These are phyloP conservation scores for Hiodon tergisus DNA, from an alignment of 2,113 vertebrate genomes.

Conservation along the genomic window DNA sequence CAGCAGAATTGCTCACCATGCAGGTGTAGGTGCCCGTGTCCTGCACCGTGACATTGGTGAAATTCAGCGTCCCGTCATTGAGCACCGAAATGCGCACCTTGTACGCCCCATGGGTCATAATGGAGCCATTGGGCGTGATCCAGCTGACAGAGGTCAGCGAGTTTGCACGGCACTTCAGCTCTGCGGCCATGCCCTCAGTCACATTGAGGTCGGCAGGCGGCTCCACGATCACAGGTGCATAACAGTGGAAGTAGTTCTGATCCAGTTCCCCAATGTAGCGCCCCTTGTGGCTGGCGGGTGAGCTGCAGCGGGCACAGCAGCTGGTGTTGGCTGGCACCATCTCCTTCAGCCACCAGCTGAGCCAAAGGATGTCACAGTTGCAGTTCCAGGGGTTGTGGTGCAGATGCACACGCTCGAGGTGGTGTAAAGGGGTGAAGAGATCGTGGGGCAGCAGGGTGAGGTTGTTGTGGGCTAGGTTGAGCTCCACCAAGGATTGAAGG, in stretches of 20 bases:
- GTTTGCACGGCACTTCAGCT: conserved; percentile 91
- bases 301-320: conserved; percentile 94
- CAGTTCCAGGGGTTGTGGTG: conserved; percentile 99
- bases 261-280: conserved; percentile 95
- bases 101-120: conserved; percentile 95
- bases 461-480: conserved; percentile 97
- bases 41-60: conserved; percentile 95
- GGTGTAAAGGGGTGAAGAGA: conserved; percentile 94
- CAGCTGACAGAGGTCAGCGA: conserved; percentile 95
- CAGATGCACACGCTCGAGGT: conserved; percentile 90
- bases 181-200: conserved; percentile 94
- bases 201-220: conserved; percentile 93
- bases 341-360: conserved; percentile 99
- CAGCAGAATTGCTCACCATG: conserved; percentile 98
- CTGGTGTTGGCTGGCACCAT: conserved; percentile 96
- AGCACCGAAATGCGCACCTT: conserved; percentile 93
- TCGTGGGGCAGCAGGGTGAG: conserved; percentile 95
- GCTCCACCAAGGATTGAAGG: conserved; percentile 94
- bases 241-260: conserved; percentile 96
- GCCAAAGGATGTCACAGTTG: conserved; percentile 97
- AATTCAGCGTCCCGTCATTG: conserved; percentile 93
- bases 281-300: conserved; percentile 84
- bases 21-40: conserved; percentile 96
- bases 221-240: conserved; percentile 97
- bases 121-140: conserved; percentile 96